Evolutionary conservation across 2,113 vertebrate species (phyloP).

Genomic region (Lycaon pictus): DNA sequence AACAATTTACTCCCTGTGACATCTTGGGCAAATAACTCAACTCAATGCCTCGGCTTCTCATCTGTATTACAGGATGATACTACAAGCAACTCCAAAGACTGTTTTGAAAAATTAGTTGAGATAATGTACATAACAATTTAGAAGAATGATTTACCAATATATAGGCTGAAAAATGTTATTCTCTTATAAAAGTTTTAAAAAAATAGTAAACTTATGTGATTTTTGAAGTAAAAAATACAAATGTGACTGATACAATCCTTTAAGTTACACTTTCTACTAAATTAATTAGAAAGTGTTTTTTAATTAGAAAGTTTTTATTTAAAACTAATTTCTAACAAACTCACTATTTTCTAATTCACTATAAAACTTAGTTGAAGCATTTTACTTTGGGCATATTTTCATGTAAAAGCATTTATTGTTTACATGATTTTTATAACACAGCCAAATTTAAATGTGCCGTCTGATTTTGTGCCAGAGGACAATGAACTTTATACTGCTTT

Average conservation of each 20-base stretch:
- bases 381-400: slow-evolving; percentile 15
- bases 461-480: slow-evolving; percentile 76
- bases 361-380: background rate
- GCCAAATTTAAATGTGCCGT: slow-evolving; percentile 68
- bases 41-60: background rate
- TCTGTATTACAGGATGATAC: background rate
- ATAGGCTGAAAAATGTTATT: background rate
- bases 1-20: background rate
- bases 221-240: background rate
- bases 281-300: background rate
- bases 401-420: background rate
- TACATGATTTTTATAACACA: slow-evolving; percentile 42
- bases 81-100: background rate
- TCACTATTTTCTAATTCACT: background rate
- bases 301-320: background rate
- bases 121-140: background rate
- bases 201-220: background rate
- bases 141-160: background rate
- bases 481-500: slow-evolving; percentile 66
- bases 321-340: background rate
- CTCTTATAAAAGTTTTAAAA: background rate
- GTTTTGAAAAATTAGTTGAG: background rate
- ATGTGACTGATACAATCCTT: background rate
- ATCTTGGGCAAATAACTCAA: background rate
- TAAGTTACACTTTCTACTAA: background rate